phyloP scores from a whole-genome alignment of 2,797 vertebrate genomes.

The Girardinus metallicus region DNA sequence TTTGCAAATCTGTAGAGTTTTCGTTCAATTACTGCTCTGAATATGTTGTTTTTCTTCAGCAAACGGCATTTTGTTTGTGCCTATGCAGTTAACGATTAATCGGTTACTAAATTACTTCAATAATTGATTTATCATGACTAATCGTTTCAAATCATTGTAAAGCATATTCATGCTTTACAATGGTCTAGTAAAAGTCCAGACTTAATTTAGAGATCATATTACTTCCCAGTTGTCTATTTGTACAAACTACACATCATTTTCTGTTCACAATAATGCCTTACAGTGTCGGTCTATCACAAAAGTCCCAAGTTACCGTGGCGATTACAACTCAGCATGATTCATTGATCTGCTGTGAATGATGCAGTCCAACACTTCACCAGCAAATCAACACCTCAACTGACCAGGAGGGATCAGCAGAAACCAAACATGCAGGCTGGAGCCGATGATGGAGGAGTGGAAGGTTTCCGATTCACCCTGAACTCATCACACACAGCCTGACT shows the following conservation, averaged over 20 bases:
- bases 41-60: too few relatives aligned
- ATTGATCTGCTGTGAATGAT: conserved; percentile 11
- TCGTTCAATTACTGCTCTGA: too few relatives aligned
- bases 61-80: too few relatives aligned
- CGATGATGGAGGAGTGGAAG: neutral
- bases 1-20: too few relatives aligned
- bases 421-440: conserved; percentile 51
- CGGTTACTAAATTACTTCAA: too few relatives aligned
- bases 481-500: neutral
- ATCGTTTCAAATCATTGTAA: neutral
- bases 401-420: conserved; percentile 50
- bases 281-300: neutral
- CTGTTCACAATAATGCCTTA: neutral
- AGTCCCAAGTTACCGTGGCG: neutral
- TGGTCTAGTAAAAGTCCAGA: neutral
- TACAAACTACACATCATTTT: neutral
- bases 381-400: conserved; percentile 53
- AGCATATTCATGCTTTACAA: neutral
- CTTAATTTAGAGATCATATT: too few relatives aligned
- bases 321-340: neutral
- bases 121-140: too few relatives aligned
- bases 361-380: conserved; percentile 30
- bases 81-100: too few relatives aligned
- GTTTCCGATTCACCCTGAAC: neutral
- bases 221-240: neutral